Percentiles rank a stretch among this genome's conserved stretches.
These are phyloP conservation scores for Lepidotrigona ventralis DNA, from an alignment of 1,140 invertebrate species.

Conservation along the genomic window DNA sequence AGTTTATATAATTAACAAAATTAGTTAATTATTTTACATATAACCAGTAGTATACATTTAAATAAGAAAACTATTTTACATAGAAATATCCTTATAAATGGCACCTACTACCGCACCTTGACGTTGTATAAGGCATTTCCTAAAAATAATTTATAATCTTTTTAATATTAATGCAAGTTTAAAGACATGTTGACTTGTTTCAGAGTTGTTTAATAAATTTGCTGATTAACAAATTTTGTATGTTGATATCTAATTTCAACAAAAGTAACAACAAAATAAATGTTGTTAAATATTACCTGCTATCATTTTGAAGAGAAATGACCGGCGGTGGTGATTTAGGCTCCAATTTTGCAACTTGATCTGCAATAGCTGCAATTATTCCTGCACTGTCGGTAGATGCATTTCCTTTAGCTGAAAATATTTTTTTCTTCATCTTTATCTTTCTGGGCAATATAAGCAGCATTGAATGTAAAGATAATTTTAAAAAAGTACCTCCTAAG, in stretches of 20 bases:
- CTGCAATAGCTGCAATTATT: slow-evolving; percentile 77
- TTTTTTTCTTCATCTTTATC: slow-evolving; percentile 23
- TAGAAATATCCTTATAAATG: slow-evolving; percentile 75
- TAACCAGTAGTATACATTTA: slow-evolving; percentile 18
- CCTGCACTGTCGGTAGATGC: slow-evolving; percentile 77
- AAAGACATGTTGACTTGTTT: slow-evolving; percentile 10
- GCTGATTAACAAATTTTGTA: slow-evolving; percentile 6
- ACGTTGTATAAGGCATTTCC: slow-evolving; percentile 77
- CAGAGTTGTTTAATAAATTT: slow-evolving; percentile 29
- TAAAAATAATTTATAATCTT: slow-evolving; percentile 61
- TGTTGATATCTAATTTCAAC: slow-evolving; percentile 4
- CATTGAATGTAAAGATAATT: neutral
- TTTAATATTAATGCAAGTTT: slow-evolving; percentile 14
- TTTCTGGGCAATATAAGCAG: neutral
- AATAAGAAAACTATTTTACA: slow-evolving; percentile 42
- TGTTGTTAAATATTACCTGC: slow-evolving; percentile 64
- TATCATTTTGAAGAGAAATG: slow-evolving; percentile 76
- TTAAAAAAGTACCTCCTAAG: slow-evolving; percentile 72
- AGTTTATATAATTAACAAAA: slow-evolving; percentile 41
- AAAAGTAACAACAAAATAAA: neutral
- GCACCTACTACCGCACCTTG: slow-evolving; percentile 76
- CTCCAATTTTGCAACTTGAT: slow-evolving; percentile 77
- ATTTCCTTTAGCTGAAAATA: slow-evolving; percentile 73
- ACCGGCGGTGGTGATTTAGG: slow-evolving; percentile 71
- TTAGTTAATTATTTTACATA: slow-evolving; percentile 32